Evolutionary conservation across 1,140 invertebrate genomes (phyloP).

Genomic region (Procambarus virginalis): DNA sequence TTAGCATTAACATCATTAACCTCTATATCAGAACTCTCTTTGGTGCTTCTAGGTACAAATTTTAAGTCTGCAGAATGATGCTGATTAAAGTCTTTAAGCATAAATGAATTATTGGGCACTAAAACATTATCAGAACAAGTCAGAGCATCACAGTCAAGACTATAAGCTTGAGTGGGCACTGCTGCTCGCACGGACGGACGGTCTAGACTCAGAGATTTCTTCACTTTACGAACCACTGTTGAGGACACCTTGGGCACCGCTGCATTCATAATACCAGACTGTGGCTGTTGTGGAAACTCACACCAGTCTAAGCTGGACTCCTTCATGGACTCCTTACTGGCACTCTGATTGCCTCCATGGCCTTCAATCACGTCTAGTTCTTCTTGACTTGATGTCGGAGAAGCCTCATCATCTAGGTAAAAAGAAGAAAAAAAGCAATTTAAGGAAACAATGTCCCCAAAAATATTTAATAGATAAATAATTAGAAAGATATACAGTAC

Average conservation of each 20-base stretch:
- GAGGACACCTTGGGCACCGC: constrained; percentile 42
- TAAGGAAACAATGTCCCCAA: no score
- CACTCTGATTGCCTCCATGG: constrained; percentile 13
- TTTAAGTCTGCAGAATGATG: constrained; percentile 14
- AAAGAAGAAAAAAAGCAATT: not conserved
- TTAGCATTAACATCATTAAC: not conserved
- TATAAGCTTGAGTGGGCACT: constrained; percentile 60
- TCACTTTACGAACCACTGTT: constrained; percentile 62
- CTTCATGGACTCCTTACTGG: constrained; percentile 1
- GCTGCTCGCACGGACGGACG: constrained; percentile 36
- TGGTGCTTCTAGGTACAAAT: constrained; percentile 12
- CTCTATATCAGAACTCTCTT: not conserved
- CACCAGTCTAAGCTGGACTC: not conserved
- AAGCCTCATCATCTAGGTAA: constrained; percentile 56
- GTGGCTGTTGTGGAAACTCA: not conserved
- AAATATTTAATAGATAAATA: no score
- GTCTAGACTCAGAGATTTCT: constrained; percentile 64
- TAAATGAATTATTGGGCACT: constrained; percentile 12
- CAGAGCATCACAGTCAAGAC: constrained; percentile 61
- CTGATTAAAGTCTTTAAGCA: constrained; percentile 4
- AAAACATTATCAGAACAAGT: constrained; percentile 34
- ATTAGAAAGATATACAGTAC: no score
- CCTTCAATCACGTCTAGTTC: constrained; percentile 41
- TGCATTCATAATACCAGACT: not conserved
- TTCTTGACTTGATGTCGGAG: constrained; percentile 52